These are phyloP conservation scores for Eulemur mongoz DNA, from an alignment of 2,797 vertebrate genomes.

Conservation along the genomic window DNA sequence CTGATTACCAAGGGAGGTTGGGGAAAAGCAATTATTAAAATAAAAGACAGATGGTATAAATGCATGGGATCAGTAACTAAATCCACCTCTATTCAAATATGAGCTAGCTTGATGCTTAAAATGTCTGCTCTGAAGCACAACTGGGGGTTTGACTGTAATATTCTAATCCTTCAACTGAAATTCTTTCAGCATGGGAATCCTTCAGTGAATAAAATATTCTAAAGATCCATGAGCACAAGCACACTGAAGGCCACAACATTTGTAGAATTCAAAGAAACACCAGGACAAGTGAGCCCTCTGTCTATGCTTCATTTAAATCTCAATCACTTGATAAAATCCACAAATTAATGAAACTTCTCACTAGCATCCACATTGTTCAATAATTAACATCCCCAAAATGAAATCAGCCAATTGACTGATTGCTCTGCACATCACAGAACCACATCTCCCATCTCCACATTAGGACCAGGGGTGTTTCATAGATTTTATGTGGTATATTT, in stretches of 20 bases:
- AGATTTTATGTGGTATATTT: background rate
- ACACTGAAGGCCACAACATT: background rate
- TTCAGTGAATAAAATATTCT: slow-evolving; percentile 15
- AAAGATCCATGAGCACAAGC: background rate
- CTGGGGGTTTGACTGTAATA: background rate
- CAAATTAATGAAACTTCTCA: background rate
- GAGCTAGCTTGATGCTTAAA: slow-evolving; percentile 33
- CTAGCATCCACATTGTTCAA: background rate
- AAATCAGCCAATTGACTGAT: background rate
- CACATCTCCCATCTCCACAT: background rate
- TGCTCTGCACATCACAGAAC: background rate
- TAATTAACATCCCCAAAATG: background rate
- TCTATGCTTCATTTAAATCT: background rate
- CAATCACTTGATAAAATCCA: background rate
- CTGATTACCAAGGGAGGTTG: slow-evolving; percentile 3
- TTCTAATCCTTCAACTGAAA: slow-evolving; percentile 41
- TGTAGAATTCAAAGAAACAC: background rate
- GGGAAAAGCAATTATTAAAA: slow-evolving; percentile 50
- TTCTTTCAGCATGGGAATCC: background rate
- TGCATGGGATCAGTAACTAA: slow-evolving; percentile 50
- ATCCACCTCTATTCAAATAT: slow-evolving; percentile 51
- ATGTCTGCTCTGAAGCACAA: background rate
- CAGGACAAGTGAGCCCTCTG: background rate
- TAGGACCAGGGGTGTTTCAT: background rate
- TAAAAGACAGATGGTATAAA: slow-evolving; percentile 55